Base-by-base conservation (phyloP, 2,888 invertebrate species). In the Gandaritis pyraliata region DNA sequence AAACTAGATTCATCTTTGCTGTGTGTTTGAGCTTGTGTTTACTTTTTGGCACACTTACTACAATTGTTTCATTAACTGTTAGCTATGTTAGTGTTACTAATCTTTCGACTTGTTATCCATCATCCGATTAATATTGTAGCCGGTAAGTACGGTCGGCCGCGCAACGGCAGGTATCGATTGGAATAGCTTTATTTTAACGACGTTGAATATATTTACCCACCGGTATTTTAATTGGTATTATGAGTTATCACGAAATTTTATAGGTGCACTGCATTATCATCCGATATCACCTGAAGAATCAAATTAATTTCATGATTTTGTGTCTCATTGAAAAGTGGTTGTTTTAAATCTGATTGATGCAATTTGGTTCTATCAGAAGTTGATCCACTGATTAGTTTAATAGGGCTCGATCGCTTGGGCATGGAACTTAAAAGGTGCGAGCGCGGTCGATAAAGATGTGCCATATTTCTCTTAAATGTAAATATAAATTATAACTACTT, bases 221-320 rank as follows among this genome's bases (percentile, higher is more conserved):
- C 91, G 91, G 88, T 91, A 90, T 89, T 88, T 85, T 91, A 88
- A 92, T 92, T 92, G 91, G 91, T 90, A 88, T 88, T 88, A 87
- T 83, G 82, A 57, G 11, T 77, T 81, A 78, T 82, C 82, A 81
- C 81, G 70, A 87, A 87, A 86, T 84, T 85, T 81, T 68, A 70
- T 75, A 82, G 83, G 85, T 83, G 84, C 86, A 87, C 83, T 80
- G 78, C 71, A 76, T 60, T 65, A 63, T 77, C 78, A 63, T 77
- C 78, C 77, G 77, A 79, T 81, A 52, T 64, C 23, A 56, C 48
- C 63, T 64, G 59, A 65, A 54, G 29, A 43, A 65, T 53, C 65
- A 65, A 55, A 63, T 63, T 58, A 62, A 18, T 29, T 52, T 12
- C 47, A 43, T 48, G 41, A 45, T 49, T 16, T 47, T 53, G n/a